Conservation (phyloP, 1,140 invertebrate genomes). For the Diorhabda elongata region DNA sequence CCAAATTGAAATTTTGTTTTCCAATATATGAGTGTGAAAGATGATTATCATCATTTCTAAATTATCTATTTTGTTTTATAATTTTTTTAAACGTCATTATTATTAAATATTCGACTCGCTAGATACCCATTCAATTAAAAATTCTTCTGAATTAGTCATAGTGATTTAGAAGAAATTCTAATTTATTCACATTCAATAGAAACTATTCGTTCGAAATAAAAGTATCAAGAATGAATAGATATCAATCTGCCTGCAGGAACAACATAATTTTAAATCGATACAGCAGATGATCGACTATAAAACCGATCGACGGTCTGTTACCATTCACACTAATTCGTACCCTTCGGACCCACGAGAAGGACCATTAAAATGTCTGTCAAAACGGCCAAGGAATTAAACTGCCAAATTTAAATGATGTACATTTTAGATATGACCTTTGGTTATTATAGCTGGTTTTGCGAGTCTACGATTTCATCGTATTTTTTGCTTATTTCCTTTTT, state of each 20-base stretch:
- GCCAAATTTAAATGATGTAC: neutral
- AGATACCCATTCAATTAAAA: too few species aligned
- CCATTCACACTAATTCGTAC: slow-evolving; percentile 15
- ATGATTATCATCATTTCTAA: too few species aligned
- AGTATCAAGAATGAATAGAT: slow-evolving; percentile 22
- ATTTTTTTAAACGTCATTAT: too few species aligned
- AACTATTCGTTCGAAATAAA: slow-evolving; percentile 24
- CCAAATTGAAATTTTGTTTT: too few species aligned
- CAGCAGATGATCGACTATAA: slow-evolving; percentile 25
- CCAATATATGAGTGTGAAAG: too few species aligned
- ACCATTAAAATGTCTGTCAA: slow-evolving; percentile 12
- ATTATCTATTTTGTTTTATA: too few species aligned
- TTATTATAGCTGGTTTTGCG: neutral
- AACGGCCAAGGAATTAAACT: neutral
- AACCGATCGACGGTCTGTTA: slow-evolving; percentile 15
- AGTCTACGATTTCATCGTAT: too few species aligned
- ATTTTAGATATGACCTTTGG: neutral
- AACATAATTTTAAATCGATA: slow-evolving; percentile 27
- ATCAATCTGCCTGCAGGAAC: slow-evolving; percentile 25
- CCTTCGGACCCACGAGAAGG: slow-evolving; percentile 7
- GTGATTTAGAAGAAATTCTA: neutral
- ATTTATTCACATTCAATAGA: slow-evolving; percentile 18
- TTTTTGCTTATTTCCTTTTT: too few species aligned
- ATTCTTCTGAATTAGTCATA: too few species aligned
- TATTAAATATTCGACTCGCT: too few species aligned